Conservation (phyloP, 2,888 invertebrate species). For the Ennomos fuscantarius region DNA sequence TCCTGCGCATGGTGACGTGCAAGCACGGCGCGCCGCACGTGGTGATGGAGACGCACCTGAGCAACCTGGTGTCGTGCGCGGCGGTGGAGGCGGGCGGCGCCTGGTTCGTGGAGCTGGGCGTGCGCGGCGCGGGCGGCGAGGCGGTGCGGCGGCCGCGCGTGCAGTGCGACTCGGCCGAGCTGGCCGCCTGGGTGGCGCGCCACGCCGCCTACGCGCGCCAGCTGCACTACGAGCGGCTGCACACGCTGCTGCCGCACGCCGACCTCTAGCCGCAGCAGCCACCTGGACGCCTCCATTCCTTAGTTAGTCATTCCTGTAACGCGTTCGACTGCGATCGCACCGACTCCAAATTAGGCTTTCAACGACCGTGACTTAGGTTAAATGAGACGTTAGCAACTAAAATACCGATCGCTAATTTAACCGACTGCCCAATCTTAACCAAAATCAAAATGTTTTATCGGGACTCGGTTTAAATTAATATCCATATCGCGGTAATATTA, state of each 20-base stretch:
- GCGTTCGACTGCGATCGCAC: neutral
- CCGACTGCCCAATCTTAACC: too few relatives aligned
- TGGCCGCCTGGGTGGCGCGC: conserved; percentile 89
- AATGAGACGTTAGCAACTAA: too few relatives aligned
- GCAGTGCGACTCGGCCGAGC: conserved; percentile 89
- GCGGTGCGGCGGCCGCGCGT: conserved; percentile 89
- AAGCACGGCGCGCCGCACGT: conserved; percentile 80
- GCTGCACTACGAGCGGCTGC: conserved; percentile 92
- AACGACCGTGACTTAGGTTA: too few relatives aligned
- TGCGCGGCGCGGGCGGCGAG: conserved; percentile 78
- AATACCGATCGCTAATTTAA: too few relatives aligned
- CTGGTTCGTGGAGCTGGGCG: conserved; percentile 90
- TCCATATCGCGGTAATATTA: too few relatives aligned
- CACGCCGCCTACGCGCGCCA: conserved; percentile 96
- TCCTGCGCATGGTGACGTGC: conserved; percentile 89
- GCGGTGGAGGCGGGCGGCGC: conserved; percentile 83
- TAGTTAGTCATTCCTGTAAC: too few relatives aligned
- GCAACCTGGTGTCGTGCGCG: conserved; percentile 88
- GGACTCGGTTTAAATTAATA: too few relatives aligned
- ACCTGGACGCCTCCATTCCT: neutral
- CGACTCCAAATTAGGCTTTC: neutral
- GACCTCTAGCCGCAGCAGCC: conserved; percentile 42
- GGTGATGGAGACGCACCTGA: conserved; percentile 87
- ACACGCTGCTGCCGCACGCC: conserved; percentile 85
- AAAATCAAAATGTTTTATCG: too few relatives aligned